phyloP scores from a whole-genome alignment of 2,888 invertebrate species.

The Andrena haemorrhoa region DNA sequence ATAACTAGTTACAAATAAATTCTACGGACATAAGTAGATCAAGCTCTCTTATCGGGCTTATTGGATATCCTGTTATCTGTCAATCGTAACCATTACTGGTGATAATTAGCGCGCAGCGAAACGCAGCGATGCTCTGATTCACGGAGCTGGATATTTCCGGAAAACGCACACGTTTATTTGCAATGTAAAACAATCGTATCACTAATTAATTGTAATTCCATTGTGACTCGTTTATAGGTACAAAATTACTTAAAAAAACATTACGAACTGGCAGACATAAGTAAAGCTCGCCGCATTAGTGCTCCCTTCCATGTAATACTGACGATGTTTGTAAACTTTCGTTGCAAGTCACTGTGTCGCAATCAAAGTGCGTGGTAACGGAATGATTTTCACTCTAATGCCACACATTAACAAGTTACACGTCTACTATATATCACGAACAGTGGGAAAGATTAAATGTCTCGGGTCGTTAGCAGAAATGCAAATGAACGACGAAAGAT shows the following conservation, averaged over 20 bases:
- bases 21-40: neutral
- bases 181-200: neutral
- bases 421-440: neutral
- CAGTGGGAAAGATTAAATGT: slow-evolving; percentile 6
- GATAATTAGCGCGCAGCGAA: neutral
- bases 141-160: too few species aligned
- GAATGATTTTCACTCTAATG: neutral
- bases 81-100: neutral
- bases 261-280: neutral
- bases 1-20: neutral
- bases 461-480: neutral
- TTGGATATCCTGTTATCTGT: neutral
- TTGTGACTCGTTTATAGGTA: neutral
- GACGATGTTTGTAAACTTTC: neutral
- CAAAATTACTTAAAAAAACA: neutral
- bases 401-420: neutral
- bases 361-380: neutral
- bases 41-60: neutral
- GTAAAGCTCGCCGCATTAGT: neutral
- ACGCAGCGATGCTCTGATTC: too few species aligned
- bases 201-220: neutral
- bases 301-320: neutral
- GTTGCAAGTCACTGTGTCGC: neutral
- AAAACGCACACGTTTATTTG: neutral
- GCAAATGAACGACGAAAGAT: slow-evolving; percentile 1